Percentiles rank a stretch among this genome's conserved stretches.
Evolutionary conservation across 2,888 invertebrate genomes (phyloP).

Genomic region (Leptothorax acervorum): DNA sequence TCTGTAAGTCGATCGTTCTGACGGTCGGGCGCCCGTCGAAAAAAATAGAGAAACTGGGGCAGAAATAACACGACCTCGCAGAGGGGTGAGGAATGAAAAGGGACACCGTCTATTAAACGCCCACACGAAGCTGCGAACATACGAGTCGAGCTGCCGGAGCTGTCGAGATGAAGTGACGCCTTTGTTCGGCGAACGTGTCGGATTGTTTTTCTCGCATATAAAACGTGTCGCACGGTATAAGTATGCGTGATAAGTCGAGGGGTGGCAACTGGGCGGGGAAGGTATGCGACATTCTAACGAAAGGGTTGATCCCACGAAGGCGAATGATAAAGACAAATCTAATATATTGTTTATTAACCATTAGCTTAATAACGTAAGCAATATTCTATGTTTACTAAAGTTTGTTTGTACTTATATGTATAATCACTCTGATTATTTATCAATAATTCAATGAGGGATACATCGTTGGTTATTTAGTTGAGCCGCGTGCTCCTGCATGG

Average conservation of each 20-base stretch:
- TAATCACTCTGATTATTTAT: background rate
- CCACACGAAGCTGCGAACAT: slow-evolving; percentile 39
- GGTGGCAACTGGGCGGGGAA: background rate
- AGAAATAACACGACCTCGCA: slow-evolving; percentile 60
- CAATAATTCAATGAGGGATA: background rate
- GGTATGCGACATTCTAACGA: background rate
- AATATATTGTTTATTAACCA: background rate
- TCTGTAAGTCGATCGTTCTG: slow-evolving; percentile 74
- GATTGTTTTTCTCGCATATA: slow-evolving; percentile 36
- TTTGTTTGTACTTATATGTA: background rate
- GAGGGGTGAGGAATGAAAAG: slow-evolving; percentile 52
- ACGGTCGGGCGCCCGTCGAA: slow-evolving; percentile 64
- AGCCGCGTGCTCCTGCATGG: background rate
- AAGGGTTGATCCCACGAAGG: background rate
- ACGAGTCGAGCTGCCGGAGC: slow-evolving; percentile 34
- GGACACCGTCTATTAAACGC: slow-evolving; percentile 61
- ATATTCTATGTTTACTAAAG: background rate
- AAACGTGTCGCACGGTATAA: slow-evolving; percentile 17
- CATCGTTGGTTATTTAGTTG: background rate
- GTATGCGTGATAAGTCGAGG: slow-evolving; percentile 9
- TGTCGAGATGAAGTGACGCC: slow-evolving; percentile 43
- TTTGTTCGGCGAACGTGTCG: slow-evolving; percentile 33
- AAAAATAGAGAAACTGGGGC: slow-evolving; percentile 64
- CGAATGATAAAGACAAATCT: background rate
- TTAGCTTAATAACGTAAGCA: background rate